Base-by-base conservation (phyloP, 2,888 invertebrate species). In the Cerastis leucographa region DNA sequence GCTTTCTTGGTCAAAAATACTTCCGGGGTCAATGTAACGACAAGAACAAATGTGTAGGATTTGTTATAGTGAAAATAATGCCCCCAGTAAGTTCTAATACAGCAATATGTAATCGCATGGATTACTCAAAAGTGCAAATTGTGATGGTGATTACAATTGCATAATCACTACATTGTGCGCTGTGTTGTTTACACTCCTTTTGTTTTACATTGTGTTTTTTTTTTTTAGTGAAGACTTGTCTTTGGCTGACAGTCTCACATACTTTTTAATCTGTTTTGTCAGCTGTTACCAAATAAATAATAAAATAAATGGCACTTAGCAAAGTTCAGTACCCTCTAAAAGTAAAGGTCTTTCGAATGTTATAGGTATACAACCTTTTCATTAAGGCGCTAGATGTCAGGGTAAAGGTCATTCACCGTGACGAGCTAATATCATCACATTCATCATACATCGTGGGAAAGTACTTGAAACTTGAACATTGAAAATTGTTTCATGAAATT, bases 81-180 rank as follows among this genome's bases (percentile, higher is more conserved):
- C n/a, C 19, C 3, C 9, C 14, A 40, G 73, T 71, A 40, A 35
- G 42, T 19, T 35, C 44, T 7, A n/a, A 62, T 44, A 12, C 35
- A 54, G 51, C 17, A 66, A 19, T 40, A 73, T 14, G 73, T 35
- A 35, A 78, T 78, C 44, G 17, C 29, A 35, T 2, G 51, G 51
- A 62, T 77, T 65, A 44, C 22, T 6, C 19, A 40, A 35, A 22
- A 29, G 59, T 64, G 35, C 0, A 62, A 64, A 75, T 64, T 74
- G 35, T 29, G 17, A 72, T 40, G 9, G 29, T 51, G 8, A n/a
- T 62, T 29, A 7, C 29, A 35, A 9, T 35, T 14, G 54, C 42
- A 8, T 25, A n/a, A 19, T 40, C 35, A 35, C 35, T 3, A 3
- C 35, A 35, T 3, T 35, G 35, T 35, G 35, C 35, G 35, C 35